A percentile compares a stretch with the other conserved stretches of the same genome.
phyloP scores from a whole-genome alignment of 2,113 vertebrate species.

The Himantopus leucocephalus region DNA sequence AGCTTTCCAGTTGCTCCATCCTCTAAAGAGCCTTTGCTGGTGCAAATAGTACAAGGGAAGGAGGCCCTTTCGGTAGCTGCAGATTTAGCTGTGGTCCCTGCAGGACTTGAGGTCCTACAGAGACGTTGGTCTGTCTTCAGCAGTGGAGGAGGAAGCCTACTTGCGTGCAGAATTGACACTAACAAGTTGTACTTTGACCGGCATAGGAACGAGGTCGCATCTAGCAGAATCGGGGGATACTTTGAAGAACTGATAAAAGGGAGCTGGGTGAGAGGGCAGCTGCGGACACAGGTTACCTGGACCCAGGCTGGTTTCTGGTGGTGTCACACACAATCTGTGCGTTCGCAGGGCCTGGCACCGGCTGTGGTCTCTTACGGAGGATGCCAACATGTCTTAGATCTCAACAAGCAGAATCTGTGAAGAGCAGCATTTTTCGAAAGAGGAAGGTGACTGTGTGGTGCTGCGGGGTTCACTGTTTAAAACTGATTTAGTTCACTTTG shows the following conservation, averaged over 20 bases:
- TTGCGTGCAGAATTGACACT: neutral
- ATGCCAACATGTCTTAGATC: neutral
- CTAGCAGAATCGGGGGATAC: neutral
- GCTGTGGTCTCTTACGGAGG: neutral
- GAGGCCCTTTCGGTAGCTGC: neutral
- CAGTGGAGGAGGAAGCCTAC: neutral
- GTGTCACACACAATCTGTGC: neutral
- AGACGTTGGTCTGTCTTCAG: neutral
- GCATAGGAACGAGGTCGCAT: rapidly evolving
- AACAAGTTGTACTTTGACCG: neutral
- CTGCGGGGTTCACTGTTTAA: neutral
- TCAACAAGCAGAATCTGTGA: neutral
- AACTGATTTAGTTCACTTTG: neutral
- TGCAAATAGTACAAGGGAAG: neutral
- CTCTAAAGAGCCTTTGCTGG: neutral
- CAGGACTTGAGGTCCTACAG: neutral
- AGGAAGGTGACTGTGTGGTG: neutral
- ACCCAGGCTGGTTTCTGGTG: neutral
- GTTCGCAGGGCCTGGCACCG: neutral
- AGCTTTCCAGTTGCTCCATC: neutral
- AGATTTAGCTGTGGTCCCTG: neutral
- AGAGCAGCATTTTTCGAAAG: neutral
- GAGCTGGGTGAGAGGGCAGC: neutral
- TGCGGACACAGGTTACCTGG: neutral
- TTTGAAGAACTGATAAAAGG: constrained; percentile 3